Percentiles rank a stretch among this genome's conserved stretches.
Evolutionary conservation across 2,797 vertebrate genomes (phyloP).

Genomic region (Sparus aurata): DNA sequence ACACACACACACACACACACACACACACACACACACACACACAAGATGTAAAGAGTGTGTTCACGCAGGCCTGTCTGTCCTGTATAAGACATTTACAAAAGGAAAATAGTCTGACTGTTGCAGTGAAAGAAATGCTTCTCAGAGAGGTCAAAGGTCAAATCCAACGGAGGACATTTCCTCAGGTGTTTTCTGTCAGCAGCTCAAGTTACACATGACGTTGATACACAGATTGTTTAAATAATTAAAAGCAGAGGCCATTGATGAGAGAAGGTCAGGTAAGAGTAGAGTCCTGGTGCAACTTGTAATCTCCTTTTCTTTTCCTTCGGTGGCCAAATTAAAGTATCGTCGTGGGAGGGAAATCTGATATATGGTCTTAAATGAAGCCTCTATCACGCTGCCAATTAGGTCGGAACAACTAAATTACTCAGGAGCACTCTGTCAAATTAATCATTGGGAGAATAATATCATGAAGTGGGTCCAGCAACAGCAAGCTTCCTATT

Average conservation of each 20-base stretch:
- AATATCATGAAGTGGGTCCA: conserved; percentile 37
- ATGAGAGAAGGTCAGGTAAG: conserved; percentile 1
- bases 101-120: neutral
- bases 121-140: conserved; percentile 6
- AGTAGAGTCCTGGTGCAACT: neutral
- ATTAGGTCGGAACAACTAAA: conserved; percentile 44
- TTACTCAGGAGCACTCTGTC: conserved; percentile 61
- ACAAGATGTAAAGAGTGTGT: conserved; percentile 14
- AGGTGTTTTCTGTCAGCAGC: conserved; percentile 19
- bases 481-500: conserved; percentile 6
- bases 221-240: conserved; percentile 6
- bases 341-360: conserved; percentile 47
- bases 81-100: conserved; percentile 4
- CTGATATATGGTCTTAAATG: conserved; percentile 56
- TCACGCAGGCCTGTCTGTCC: conserved; percentile 16
- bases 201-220: conserved; percentile 15
- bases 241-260: neutral
- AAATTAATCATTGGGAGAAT: conserved; percentile 52
- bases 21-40: conserved; percentile 28
- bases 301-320: conserved; percentile 1
- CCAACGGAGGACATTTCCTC: conserved; percentile 5
- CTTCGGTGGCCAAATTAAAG: conserved; percentile 37
- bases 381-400: conserved; percentile 30
- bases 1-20: conserved; percentile 31
- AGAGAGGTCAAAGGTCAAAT: conserved; percentile 40